These are phyloP conservation scores for Varanus salvator DNA, from an alignment of 2,113 vertebrate genomes.

Conservation along the genomic window DNA sequence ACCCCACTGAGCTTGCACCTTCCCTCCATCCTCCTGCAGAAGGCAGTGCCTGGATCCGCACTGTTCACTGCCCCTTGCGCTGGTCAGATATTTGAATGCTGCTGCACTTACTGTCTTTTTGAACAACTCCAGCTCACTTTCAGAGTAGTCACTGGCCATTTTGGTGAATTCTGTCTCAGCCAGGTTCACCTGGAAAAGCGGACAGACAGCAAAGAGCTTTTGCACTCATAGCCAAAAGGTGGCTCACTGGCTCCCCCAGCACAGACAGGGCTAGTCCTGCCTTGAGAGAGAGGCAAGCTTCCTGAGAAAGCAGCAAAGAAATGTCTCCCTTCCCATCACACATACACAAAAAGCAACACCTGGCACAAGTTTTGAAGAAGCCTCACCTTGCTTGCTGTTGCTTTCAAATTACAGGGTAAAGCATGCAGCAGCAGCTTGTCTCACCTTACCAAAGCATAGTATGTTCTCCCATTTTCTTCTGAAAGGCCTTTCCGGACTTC, in stretches of 20 bases:
- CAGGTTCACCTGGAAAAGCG: conserved; percentile 85
- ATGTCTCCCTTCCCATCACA: not conserved
- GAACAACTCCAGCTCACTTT: conserved; percentile 95
- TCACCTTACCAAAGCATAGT: conserved; percentile 87
- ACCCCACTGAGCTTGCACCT: no score
- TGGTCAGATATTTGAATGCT: no score
- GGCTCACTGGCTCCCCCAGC: not conserved
- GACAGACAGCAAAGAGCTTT: not conserved
- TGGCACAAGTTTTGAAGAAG: no score
- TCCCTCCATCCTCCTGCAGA: no score
- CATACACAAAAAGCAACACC: no score
- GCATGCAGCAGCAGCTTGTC: conserved; percentile 9
- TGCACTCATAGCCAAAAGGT: not conserved
- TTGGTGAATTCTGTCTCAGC: conserved; percentile 89
- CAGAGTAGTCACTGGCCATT: conserved; percentile 93
- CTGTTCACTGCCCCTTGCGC: no score
- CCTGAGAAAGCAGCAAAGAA: not conserved
- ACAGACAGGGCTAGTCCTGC: conserved; percentile 7
- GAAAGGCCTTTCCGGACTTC: conserved; percentile 89
- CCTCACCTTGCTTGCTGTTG: not conserved
- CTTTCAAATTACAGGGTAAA: not conserved
- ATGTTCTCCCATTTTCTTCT: conserved; percentile 82
- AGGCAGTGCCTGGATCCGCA: no score
- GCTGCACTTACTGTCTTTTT: conserved; percentile 87
- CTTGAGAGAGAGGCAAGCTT: not conserved